phyloP scores from a whole-genome alignment of 2,797 vertebrate species.

The Halcyon chelicuti region DNA sequence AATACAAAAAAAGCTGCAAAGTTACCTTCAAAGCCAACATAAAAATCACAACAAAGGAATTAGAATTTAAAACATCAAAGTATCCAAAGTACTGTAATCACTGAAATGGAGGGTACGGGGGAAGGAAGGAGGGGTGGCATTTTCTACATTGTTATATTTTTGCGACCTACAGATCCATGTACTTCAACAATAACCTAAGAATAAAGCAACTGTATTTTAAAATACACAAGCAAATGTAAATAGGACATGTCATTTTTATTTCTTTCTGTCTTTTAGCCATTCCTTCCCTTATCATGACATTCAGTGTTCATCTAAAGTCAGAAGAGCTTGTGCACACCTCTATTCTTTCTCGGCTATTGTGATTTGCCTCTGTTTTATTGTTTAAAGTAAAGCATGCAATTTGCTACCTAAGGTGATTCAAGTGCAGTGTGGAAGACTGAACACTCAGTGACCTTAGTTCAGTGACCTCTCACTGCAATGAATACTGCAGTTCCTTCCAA shows the following conservation, averaged over 20 bases:
- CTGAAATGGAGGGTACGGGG: background rate
- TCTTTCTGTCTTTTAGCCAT: background rate
- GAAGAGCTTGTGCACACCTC: background rate
- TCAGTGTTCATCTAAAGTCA: slow-evolving; percentile 19
- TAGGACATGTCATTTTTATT: slow-evolving; percentile 23
- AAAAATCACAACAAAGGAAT: slow-evolving; percentile 73
- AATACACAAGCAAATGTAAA: slow-evolving; percentile 47
- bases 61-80: slow-evolving; percentile 71
- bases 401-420: slow-evolving; percentile 44
- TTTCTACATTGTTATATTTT: background rate
- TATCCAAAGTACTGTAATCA: slow-evolving; percentile 38
- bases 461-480: slow-evolving; percentile 37
- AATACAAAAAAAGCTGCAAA: slow-evolving; percentile 60
- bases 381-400: slow-evolving; percentile 58
- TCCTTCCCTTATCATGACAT: slow-evolving; percentile 13
- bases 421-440: slow-evolving; percentile 29
- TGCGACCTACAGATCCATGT: slow-evolving; percentile 3
- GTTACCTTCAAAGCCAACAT: slow-evolving; percentile 65
- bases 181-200: slow-evolving; percentile 11
- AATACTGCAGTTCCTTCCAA: slow-evolving; percentile 68
- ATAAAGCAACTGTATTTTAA: slow-evolving; percentile 49
- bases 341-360: slow-evolving; percentile 13
- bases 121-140: background rate
- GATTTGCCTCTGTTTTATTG: slow-evolving; percentile 26
- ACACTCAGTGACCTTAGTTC: slow-evolving; percentile 49